phyloP scores from a whole-genome alignment of 1,140 invertebrate genomes.

The Zaprionus inermis region DNA sequence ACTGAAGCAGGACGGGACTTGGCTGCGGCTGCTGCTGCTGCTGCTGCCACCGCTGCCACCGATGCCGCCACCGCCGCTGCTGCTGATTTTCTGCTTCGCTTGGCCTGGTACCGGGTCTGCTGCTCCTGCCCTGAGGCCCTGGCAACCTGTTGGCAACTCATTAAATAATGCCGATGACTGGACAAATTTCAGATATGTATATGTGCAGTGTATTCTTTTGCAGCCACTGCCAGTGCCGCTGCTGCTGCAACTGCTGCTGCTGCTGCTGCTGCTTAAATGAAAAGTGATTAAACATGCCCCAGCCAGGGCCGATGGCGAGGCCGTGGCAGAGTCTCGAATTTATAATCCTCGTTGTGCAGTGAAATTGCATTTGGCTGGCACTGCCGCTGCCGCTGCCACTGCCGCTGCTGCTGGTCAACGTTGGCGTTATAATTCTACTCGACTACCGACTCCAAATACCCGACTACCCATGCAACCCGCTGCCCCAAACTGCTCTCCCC shows the following conservation, averaged over 20 bases:
- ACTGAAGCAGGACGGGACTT: slow-evolving; percentile 37
- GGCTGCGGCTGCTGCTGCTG: slow-evolving; percentile 1
- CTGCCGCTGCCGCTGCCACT: too few relatives aligned
- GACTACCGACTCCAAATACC: slow-evolving; percentile 27
- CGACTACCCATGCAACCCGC: not conserved
- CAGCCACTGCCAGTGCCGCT: slow-evolving; percentile 6
- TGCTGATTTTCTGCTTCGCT: slow-evolving; percentile 75
- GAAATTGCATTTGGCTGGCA: slow-evolving; percentile 68
- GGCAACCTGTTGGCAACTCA: slow-evolving; percentile 80
- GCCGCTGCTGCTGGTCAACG: slow-evolving; percentile 45
- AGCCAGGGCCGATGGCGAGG: slow-evolving; percentile 8
- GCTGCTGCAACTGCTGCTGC: slow-evolving; percentile 25
- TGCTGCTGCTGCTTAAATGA: slow-evolving; percentile 57
- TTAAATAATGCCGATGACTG: slow-evolving; percentile 84
- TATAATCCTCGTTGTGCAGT: slow-evolving; percentile 75
- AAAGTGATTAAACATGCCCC: slow-evolving; percentile 77
- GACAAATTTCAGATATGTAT: slow-evolving; percentile 67
- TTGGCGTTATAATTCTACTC: slow-evolving; percentile 78
- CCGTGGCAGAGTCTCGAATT: slow-evolving; percentile 39
- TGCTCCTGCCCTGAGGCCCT: slow-evolving; percentile 29
- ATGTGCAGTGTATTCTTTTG: slow-evolving; percentile 8
- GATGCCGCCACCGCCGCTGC: slow-evolving; percentile 20
- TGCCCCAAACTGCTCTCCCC: not conserved
- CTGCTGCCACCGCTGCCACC: slow-evolving; percentile 12
- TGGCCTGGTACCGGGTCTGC: slow-evolving; percentile 24